Conservation (phyloP, 92 coral and sea anemone species). For the Anthopleura xanthogrammica region DNA sequence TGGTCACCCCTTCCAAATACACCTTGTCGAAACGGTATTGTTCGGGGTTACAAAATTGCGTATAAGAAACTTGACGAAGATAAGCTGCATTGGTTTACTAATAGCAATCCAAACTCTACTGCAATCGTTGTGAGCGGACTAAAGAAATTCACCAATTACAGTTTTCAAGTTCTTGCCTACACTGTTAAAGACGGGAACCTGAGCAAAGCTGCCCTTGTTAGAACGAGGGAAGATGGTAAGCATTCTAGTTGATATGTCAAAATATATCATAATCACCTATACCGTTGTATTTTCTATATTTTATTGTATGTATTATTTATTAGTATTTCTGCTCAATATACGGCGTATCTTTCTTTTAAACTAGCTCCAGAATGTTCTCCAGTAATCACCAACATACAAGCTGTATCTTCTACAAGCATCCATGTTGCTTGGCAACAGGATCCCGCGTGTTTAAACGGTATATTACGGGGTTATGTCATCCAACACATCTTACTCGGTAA, state of each 20-base stretch:
- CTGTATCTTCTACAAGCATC: background rate
- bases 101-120: background rate
- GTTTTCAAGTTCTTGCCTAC: constrained; percentile 24
- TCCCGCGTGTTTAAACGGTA: background rate
- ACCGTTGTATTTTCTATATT: no score
- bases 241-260: no score
- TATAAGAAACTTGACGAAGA: background rate
- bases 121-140: constrained; percentile 10
- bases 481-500: background rate
- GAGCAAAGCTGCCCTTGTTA: background rate
- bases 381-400: background rate
- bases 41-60: background rate
- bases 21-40: background rate
- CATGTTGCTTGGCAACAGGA: background rate
- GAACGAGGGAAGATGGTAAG: background rate
- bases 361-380: constrained; percentile 5
- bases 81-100: background rate
- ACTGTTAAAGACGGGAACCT: constrained; percentile 1
- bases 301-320: no score
- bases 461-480: background rate
- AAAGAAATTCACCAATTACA: constrained; percentile 18
- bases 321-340: no score
- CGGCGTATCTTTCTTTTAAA: no score
- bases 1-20: background rate
- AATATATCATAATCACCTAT: no score